Conservation (phyloP, 2,888 invertebrate genomes). For the Lasioglossum marginatum region DNA sequence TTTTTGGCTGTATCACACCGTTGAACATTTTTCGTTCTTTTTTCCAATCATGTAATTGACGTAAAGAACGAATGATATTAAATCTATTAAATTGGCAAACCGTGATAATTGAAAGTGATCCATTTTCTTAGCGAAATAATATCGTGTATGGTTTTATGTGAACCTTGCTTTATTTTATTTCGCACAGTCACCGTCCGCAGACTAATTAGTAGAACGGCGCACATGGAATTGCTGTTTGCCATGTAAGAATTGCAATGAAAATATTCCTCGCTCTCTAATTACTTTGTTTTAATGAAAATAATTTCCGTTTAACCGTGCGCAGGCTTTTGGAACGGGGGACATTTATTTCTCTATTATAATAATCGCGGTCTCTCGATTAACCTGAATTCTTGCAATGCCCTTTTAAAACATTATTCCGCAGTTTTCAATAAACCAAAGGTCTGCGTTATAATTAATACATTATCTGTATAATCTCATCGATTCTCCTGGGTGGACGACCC, state of each 20-base stretch:
- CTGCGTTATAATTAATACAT: too few species aligned
- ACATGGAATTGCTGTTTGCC: not conserved
- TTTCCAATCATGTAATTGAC: not conserved
- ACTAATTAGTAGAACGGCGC: not conserved
- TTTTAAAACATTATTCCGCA: too few species aligned
- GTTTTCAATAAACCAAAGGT: too few species aligned
- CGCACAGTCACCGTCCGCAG: not conserved
- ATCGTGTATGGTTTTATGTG: not conserved
- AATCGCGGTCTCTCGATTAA: not conserved
- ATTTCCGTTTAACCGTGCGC: not conserved
- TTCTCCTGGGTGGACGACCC: not conserved
- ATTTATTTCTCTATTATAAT: not conserved
- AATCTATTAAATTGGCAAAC: not conserved
- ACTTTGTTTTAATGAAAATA: not conserved
- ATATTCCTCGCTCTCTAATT: conserved; percentile 3
- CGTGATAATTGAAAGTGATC: not conserved
- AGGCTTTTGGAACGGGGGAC: not conserved
- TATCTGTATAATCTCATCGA: not conserved
- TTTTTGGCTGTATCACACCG: too few species aligned
- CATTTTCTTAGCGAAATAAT: not conserved
- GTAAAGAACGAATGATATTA: too few species aligned
- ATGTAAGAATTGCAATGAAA: not conserved
- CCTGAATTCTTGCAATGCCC: not conserved
- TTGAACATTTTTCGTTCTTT: too few species aligned
- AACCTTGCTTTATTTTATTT: not conserved